Evolutionary conservation across 2,113 vertebrate genomes (phyloP).

Genomic region (Xiphorhynchus elegans): DNA sequence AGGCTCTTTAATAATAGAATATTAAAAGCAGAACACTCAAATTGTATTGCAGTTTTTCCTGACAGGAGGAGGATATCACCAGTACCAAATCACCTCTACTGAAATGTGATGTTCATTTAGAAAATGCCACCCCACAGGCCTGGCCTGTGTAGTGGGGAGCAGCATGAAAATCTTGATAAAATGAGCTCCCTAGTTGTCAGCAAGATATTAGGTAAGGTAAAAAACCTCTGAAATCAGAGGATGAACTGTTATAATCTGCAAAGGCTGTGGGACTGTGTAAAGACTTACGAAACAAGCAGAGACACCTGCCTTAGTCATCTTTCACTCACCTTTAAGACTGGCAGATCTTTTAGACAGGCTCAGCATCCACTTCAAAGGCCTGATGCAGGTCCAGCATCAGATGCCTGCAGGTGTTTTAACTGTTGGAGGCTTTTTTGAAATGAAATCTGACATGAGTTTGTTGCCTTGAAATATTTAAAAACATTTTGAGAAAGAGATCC

Average conservation of each 20-base stretch:
- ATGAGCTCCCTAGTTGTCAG: not conserved
- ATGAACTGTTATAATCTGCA: not conserved
- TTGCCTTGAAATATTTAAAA: not conserved
- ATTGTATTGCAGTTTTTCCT: not conserved
- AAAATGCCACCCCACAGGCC: not conserved
- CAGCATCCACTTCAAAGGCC: not conserved
- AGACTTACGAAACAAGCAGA: not conserved
- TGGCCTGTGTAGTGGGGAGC: not conserved
- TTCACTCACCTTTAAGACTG: not conserved
- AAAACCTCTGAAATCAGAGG: not conserved
- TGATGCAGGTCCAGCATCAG: accelerated
- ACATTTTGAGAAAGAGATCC: accelerated
- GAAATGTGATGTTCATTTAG: not conserved
- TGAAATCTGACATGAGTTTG: not conserved
- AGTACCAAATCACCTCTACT: not conserved
- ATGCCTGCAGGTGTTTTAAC: not conserved
- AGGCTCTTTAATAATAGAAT: not conserved
- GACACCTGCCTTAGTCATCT: not conserved
- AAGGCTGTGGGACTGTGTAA: not conserved
- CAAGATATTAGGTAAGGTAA: not conserved
- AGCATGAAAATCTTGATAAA: not conserved
- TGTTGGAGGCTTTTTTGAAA: not conserved
- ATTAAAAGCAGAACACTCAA: not conserved
- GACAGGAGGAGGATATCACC: not conserved
- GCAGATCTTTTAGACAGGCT: not conserved